A percentile compares a stretch with the other conserved stretches of the same genome.
Evolutionary conservation across 2,113 vertebrate genomes (phyloP).

Genomic region (Carettochelys insculpta): DNA sequence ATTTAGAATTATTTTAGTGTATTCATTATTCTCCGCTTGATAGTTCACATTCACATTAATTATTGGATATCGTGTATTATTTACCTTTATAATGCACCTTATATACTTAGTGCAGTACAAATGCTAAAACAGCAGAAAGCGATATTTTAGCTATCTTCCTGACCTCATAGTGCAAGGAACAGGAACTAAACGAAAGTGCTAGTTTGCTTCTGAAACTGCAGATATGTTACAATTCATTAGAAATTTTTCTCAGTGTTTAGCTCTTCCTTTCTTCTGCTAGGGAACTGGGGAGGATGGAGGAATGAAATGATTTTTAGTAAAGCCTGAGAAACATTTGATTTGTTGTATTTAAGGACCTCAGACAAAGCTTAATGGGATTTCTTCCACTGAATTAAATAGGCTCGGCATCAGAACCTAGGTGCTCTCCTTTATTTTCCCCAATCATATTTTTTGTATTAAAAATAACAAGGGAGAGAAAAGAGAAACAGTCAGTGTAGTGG

Average conservation of each 20-base stretch:
- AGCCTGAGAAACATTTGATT: slow-evolving; percentile 57
- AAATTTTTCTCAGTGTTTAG: neutral
- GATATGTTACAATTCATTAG: neutral
- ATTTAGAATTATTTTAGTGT: neutral
- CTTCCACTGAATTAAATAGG: slow-evolving; percentile 58
- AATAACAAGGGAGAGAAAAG: no score
- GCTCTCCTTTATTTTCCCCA: neutral
- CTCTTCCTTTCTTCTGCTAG: neutral
- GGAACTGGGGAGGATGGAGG: neutral
- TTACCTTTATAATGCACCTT: neutral
- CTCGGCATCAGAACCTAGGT: neutral
- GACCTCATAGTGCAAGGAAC: neutral
- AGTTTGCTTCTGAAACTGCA: neutral
- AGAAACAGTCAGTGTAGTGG: no score
- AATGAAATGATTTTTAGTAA: slow-evolving; percentile 6
- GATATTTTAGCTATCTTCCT: neutral
- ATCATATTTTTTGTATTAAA: neutral
- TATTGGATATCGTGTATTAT: neutral
- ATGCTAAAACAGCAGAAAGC: neutral
- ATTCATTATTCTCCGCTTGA: neutral
- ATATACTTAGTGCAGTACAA: neutral
- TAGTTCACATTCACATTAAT: neutral
- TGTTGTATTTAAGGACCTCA: slow-evolving; percentile 54
- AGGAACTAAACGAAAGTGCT: neutral
- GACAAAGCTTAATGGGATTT: slow-evolving; percentile 44